Evolutionary conservation across 2,888 invertebrate species (phyloP), one percentile per base, ranked within the genome.

Genomic region (Tholera decimalis): DNA sequence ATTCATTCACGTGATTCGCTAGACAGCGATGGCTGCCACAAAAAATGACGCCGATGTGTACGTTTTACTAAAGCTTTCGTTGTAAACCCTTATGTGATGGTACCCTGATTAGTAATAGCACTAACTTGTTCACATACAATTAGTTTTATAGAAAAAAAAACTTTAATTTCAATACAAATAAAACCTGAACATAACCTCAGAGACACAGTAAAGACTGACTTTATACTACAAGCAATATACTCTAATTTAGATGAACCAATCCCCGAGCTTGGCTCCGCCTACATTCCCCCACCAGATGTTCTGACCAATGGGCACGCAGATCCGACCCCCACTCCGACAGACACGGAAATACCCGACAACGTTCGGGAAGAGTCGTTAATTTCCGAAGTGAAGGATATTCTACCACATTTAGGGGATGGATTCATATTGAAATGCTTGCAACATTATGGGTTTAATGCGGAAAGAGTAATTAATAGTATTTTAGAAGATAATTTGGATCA

Each of bases 341-440:
- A 92, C 57, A 81, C 81, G 13, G 93, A 91, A 41, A 95, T 96
- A 84, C 96, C 96, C 0, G 88, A 92, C 68, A 88, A 91, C 85
- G 77, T 96, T 68, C 82, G 93, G 88, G 86, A 94, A 53, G 92
- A 95, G 56, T 95, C 95, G 0, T 90, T 97, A 44, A 96, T 97
- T 26, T 94, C 95, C 26, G 96, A 96, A 91, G 97, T 98, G 0
- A 97, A 97, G 82, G 98, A 98, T 85, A 95, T 99, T 62, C 93
- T 99, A 47, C 98, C 98, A 2, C 97, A 98, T 91, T 94, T 98
- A 51, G 98, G 98, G 0, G 97, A 97, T 83, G 98, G 96, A 0
- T 97, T 97, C 70, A 96, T 97, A 35, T 91, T 98, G 91, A 96
- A 96, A 85, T 97, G 98, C 81, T 93, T 99, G 58, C 96, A 97